A percentile compares a stretch with the other conserved stretches of the same genome.
These are phyloP conservation scores for Callorhinus ursinus DNA, from an alignment of 2,113 vertebrate species.

Conservation along the genomic window DNA sequence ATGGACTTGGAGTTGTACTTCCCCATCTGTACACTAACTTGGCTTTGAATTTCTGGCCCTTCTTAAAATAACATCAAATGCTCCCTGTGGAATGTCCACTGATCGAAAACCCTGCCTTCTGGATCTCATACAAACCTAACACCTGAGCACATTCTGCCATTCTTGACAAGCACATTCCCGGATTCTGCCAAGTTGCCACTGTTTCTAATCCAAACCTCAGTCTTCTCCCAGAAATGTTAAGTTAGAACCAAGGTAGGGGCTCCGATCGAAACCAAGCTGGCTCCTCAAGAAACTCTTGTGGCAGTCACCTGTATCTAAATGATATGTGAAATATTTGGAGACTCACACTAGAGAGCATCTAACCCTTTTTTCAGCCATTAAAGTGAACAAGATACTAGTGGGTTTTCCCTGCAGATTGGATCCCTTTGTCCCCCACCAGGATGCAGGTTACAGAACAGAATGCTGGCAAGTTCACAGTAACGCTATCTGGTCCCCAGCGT, in stretches of 20 bases:
- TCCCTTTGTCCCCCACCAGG: not conserved
- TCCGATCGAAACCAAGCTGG: not conserved
- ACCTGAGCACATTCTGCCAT: not conserved
- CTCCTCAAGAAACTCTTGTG: not conserved
- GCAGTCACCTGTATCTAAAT: not conserved
- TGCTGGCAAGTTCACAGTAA: not conserved
- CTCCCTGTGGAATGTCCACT: not conserved
- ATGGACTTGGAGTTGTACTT: not conserved
- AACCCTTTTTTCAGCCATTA: not conserved
- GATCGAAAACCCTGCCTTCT: not conserved
- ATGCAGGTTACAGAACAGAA: not conserved
- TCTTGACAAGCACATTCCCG: not conserved
- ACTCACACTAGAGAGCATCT: not conserved
- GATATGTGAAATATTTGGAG: not conserved
- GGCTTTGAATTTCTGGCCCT: not conserved
- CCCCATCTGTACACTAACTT: not conserved
- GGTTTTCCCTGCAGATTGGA: not conserved
- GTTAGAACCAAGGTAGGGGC: not conserved
- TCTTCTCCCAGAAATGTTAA: not conserved
- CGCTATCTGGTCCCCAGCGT: not conserved
- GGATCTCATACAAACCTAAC: not conserved
- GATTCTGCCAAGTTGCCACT: not conserved
- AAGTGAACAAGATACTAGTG: not conserved
- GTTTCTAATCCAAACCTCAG: not conserved
- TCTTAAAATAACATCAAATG: not conserved